These are phyloP conservation scores for Enteromius viviparus DNA, from an alignment of 2,797 vertebrate genomes.

Conservation along the genomic window DNA sequence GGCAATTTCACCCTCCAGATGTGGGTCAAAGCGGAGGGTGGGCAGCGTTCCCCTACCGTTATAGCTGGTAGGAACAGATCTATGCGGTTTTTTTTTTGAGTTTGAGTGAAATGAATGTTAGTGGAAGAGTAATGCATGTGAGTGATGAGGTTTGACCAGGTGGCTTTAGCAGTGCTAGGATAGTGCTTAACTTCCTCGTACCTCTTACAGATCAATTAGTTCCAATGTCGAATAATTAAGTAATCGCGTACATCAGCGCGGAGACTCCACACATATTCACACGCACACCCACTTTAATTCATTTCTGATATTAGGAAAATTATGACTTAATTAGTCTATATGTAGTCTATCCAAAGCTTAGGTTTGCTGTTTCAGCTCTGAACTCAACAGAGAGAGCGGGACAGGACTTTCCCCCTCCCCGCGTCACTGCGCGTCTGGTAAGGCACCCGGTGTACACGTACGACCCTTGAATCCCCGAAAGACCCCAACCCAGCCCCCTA, in stretches of 20 bases:
- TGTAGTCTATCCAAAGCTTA: neutral
- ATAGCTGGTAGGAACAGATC: constrained; percentile 86
- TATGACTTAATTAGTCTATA: neutral
- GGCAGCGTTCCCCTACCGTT: constrained; percentile 93
- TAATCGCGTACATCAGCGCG: neutral
- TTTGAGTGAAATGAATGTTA: constrained; percentile 44
- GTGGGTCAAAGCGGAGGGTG: constrained; percentile 97
- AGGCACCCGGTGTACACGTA: constrained; percentile 30
- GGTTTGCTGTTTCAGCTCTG: neutral
- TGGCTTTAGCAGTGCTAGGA: neutral
- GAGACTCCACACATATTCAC: too few species aligned
- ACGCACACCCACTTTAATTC: neutral
- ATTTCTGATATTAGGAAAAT: neutral
- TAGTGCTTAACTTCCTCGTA: constrained; percentile 4
- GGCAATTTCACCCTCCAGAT: constrained; percentile 95
- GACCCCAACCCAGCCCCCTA: constrained; percentile 8
- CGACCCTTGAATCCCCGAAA: constrained; percentile 28
- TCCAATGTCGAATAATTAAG: neutral
- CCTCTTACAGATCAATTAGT: neutral
- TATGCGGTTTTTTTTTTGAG: neutral
- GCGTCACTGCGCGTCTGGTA: constrained; percentile 39
- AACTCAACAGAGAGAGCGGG: constrained; percentile 48
- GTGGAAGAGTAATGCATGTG: constrained; percentile 24
- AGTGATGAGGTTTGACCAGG: neutral
- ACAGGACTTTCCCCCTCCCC: constrained; percentile 48